Percentiles rank a stretch among this genome's conserved stretches.
Conservation (phyloP, 2,888 invertebrate genomes). For the Ochropleura plecta region DNA sequence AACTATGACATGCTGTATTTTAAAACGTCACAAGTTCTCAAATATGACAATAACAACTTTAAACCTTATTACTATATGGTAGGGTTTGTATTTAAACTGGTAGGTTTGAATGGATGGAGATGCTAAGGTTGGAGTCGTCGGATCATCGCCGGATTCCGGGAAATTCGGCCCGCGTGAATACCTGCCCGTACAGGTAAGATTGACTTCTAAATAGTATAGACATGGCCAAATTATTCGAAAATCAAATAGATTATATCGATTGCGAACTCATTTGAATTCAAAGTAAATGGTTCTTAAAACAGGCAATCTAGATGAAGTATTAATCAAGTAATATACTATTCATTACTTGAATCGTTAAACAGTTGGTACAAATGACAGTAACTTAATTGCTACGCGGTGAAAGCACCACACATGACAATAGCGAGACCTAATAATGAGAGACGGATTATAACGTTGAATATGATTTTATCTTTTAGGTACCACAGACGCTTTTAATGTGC, state of each 20-base stretch:
- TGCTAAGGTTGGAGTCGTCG: conserved; percentile 83
- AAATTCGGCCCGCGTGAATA: conserved; percentile 90
- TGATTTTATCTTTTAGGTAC: too few species aligned
- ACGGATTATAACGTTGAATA: neutral
- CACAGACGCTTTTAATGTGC: too few species aligned
- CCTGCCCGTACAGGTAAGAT: conserved; percentile 88
- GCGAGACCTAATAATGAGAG: neutral
- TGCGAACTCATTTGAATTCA: neutral
- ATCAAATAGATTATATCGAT: neutral
- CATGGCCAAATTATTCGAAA: conserved; percentile 52
- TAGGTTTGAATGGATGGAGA: conserved; percentile 73
- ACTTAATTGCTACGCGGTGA: conserved; percentile 17
- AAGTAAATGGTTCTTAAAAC: neutral
- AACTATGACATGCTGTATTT: conserved; percentile 75
- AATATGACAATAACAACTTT: conserved; percentile 40
- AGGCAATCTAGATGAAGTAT: neutral
- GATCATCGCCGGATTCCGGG: conserved; percentile 90
- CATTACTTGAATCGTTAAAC: conserved; percentile 3
- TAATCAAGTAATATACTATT: neutral
- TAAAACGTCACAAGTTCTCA: conserved; percentile 66
- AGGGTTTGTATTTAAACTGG: conserved; percentile 59
- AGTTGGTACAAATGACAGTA: conserved; percentile 23
- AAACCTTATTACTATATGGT: conserved; percentile 34
- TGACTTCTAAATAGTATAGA: conserved; percentile 70
- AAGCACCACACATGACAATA: neutral